phyloP scores from a whole-genome alignment of 2,113 vertebrate species.

The Aythya baeri region DNA sequence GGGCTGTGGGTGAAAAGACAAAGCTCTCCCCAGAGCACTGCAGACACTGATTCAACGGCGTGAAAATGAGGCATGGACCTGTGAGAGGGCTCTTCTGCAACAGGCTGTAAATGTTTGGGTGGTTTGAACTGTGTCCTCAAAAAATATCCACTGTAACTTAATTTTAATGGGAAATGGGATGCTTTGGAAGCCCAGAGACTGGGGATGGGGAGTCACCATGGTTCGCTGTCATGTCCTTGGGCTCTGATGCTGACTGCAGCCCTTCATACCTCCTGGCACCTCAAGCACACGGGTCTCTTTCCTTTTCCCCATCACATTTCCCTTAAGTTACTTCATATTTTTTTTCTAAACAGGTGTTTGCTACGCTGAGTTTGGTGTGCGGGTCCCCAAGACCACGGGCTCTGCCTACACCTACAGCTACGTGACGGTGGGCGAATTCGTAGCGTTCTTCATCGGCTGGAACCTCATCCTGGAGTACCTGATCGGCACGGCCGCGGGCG shows the following conservation, averaged over 20 bases:
- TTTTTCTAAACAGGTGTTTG: conserved; percentile 84
- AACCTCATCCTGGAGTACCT: conserved; percentile 98
- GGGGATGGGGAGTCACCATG: neutral
- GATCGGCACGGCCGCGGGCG: conserved; percentile 94
- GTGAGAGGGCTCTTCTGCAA: neutral
- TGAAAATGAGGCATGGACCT: no score
- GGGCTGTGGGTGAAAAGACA: no score
- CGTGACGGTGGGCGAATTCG: conserved; percentile 95
- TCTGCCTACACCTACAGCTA: conserved; percentile 99
- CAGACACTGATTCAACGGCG: no score
- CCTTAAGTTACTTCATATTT: rapidly evolving
- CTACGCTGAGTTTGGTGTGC: conserved; percentile 96
- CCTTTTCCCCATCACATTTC: neutral
- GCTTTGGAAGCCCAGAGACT: neutral
- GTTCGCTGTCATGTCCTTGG: rapidly evolving
- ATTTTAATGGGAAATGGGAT: neutral
- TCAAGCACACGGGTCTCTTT: neutral
- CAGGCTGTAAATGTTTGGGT: neutral
- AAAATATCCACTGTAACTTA: neutral
- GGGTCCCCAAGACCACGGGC: conserved; percentile 95
- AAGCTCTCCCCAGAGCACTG: neutral
- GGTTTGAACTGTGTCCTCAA: neutral
- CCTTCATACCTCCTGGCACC: neutral
- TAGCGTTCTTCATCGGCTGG: conserved; percentile 98
- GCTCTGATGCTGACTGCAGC: neutral